Evolutionary conservation across 2,888 invertebrate species (phyloP), one percentile per base, ranked within the genome.

Genomic region (Ethmia dodecea): DNA sequence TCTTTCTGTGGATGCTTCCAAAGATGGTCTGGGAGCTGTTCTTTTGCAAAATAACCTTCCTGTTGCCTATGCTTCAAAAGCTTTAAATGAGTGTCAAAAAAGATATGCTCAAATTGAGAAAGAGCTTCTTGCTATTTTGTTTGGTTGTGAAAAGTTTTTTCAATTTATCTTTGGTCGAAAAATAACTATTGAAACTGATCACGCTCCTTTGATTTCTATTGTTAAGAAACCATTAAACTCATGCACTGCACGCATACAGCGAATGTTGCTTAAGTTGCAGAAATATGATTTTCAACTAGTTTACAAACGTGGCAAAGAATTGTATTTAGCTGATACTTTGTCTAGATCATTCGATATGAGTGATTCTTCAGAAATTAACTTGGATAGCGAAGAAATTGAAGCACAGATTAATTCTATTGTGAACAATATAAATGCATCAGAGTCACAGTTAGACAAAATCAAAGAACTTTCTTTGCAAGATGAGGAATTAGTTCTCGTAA

Each of bases 31-130:
- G 6, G 38, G 43, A 5, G 40, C 40, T 18, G 40, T 37, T 5
- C 13, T 43, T 1, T 15, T 40, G 2, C 43, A 41, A 10, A 18
- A 36, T 28, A 22, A 33, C 31, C 10, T 14, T 12, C 43, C 43
- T 15, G 13, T 43, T n/a, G 41, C 40, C 3, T 43, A 40, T 33
- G 40, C 40, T 9, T 40, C 43, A 11, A 40, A 45, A 30, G 41
- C 43, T 13, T 25, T 48, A 8, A 38, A 42, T 2, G 39, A 43
- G 16, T 22, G 22, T 27, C 45, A 45, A 20, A 33, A 31, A 25
- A 6, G 12, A 20, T 38, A 39, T 24, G 43, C 47, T 3, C 47
- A 49, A 28, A 47, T 51, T 13, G 48, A 50, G 31, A 48, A 48
- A 24, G 46, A 48, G 27, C 10, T 41, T 0, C 18, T 44, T 22